These are phyloP conservation scores for Dolichotis patagonum DNA, from an alignment of 2,113 vertebrate species.

Conservation along the genomic window DNA sequence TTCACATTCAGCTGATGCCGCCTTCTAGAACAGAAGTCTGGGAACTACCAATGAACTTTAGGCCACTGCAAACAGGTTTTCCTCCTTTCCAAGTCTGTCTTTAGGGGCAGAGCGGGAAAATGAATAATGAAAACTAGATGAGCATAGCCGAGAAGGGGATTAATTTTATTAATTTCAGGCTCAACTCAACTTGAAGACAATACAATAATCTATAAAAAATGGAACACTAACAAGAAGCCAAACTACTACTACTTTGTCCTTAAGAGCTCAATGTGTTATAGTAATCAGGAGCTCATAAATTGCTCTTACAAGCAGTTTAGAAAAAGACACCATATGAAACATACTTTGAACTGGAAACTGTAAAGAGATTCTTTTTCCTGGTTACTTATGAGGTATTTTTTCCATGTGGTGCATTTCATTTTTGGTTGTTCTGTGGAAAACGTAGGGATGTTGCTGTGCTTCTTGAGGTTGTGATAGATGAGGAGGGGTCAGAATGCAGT, in stretches of 20 bases:
- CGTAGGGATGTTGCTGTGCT: slow-evolving; percentile 49
- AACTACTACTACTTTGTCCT: slow-evolving; percentile 49
- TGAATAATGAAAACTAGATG: slow-evolving; percentile 71
- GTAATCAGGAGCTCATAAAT: slow-evolving; percentile 73
- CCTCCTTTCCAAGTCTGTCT: slow-evolving; percentile 27
- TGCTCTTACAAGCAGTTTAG: slow-evolving; percentile 64
- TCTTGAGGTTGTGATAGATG: background rate
- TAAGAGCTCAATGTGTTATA: slow-evolving; percentile 77
- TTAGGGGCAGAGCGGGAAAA: slow-evolving; percentile 34
- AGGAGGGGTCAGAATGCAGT: slow-evolving; percentile 18
- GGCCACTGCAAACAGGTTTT: slow-evolving; percentile 45
- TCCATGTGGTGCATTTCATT: slow-evolving; percentile 69
- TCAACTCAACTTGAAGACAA: slow-evolving; percentile 65
- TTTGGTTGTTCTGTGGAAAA: slow-evolving; percentile 49
- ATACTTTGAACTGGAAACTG: slow-evolving; percentile 56
- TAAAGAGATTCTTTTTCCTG: slow-evolving; percentile 54
- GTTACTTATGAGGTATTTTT: slow-evolving; percentile 69
- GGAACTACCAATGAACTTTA: slow-evolving; percentile 55
- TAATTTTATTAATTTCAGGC: slow-evolving; percentile 78
- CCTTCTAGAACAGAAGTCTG: slow-evolving; percentile 78
- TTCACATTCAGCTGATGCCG: slow-evolving; percentile 56
- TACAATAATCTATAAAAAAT: slow-evolving; percentile 78
- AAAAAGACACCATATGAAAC: slow-evolving; percentile 44
- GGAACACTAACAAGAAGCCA: slow-evolving; percentile 61
- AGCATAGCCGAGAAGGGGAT: slow-evolving; percentile 22